Evolutionary conservation across 2,113 vertebrate species (phyloP).

Genomic region (Hippoglossus stenolepis): DNA sequence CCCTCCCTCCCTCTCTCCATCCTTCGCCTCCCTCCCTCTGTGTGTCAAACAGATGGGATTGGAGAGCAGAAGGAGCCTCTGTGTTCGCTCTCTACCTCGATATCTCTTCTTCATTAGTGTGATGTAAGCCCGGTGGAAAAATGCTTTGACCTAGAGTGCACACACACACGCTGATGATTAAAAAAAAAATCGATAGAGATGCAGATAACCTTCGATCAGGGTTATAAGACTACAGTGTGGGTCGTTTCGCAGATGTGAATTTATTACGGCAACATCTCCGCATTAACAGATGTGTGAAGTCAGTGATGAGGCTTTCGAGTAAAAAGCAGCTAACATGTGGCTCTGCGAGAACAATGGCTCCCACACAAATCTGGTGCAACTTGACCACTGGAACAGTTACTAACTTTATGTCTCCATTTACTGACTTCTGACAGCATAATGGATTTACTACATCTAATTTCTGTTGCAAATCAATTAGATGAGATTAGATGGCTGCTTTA

Average conservation of each 20-base stretch:
- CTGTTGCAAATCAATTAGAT: neutral
- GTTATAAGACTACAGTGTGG: constrained; percentile 17
- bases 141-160: constrained; percentile 41
- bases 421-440: constrained; percentile 1
- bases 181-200: constrained; percentile 44
- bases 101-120: constrained; percentile 61
- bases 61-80: constrained; percentile 72
- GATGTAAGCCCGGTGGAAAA: constrained; percentile 54
- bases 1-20: constrained; percentile 43
- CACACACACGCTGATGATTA: constrained; percentile 12
- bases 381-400: neutral
- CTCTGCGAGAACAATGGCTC: constrained; percentile 34
- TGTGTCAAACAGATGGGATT: constrained; percentile 83
- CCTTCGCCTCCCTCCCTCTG: constrained; percentile 56
- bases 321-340: constrained; percentile 31
- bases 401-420: neutral
- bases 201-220: constrained; percentile 21
- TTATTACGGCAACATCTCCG: constrained; percentile 28
- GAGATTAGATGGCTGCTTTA: neutral
- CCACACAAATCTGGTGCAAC: neutral
- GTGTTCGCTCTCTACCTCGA: constrained; percentile 60
- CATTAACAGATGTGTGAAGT: constrained; percentile 50
- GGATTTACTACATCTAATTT: constrained; percentile 5
- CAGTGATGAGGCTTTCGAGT: constrained; percentile 12
- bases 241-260: constrained; percentile 37